phyloP scores from a whole-genome alignment of 2,797 vertebrate genomes.

The Pachyuromys duprasi region DNA sequence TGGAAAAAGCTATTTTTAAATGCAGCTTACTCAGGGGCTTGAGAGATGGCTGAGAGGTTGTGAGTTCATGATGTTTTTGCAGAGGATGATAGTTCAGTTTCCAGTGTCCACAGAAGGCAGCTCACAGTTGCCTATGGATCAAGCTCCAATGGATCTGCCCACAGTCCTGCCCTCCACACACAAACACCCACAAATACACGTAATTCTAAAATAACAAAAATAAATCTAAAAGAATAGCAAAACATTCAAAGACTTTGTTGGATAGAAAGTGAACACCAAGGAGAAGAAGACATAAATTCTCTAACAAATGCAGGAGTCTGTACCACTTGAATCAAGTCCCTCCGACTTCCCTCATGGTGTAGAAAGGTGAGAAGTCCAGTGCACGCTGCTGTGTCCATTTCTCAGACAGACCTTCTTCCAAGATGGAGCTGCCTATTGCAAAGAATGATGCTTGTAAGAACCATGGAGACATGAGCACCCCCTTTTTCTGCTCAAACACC shows the following conservation, averaged over 20 bases:
- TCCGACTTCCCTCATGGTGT: background rate
- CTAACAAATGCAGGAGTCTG: background rate
- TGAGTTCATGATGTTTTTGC: background rate
- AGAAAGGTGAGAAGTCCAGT: background rate
- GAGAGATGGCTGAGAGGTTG: background rate
- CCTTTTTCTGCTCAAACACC: background rate
- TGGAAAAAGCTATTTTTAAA: constrained; percentile 4
- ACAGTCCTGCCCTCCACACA: background rate
- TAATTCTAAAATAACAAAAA: background rate
- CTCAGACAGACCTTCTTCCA: background rate
- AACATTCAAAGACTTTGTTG: background rate
- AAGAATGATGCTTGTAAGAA: background rate
- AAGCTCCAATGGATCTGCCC: background rate
- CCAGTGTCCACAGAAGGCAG: background rate
- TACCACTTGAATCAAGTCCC: background rate
- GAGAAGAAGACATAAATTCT: constrained; percentile 1
- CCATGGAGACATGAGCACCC: accelerated
- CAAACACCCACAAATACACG: background rate
- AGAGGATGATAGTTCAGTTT: background rate
- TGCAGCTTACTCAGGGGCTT: background rate
- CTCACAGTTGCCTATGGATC: no score
- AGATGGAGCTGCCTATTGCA: background rate
- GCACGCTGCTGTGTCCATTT: background rate
- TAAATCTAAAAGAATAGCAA: background rate
- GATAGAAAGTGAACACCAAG: constrained; percentile 4